A percentile compares a stretch with the other conserved stretches of the same genome.
phyloP scores from a whole-genome alignment of 2,797 vertebrate species.

The Melanotaenia nigrans region DNA sequence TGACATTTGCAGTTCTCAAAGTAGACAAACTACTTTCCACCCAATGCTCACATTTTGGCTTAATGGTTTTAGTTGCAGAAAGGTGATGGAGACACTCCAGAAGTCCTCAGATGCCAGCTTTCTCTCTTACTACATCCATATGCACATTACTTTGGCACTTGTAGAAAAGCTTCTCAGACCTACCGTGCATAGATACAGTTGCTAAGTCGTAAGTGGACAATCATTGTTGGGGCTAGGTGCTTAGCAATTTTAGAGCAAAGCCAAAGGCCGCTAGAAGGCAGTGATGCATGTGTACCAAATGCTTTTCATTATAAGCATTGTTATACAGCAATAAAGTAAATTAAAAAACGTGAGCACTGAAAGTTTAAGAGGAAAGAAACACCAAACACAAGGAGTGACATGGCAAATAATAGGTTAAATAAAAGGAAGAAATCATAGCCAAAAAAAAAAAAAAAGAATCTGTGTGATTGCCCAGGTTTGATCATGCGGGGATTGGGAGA shows the following conservation, averaged over 20 bases:
- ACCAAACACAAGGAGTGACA: constrained; percentile 17
- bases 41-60: background rate
- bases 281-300: constrained; percentile 7
- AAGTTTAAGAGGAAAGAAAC: constrained; percentile 14
- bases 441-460: constrained; percentile 32
- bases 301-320: constrained; percentile 12
- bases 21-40: background rate
- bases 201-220: constrained; percentile 27
- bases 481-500: constrained; percentile 60
- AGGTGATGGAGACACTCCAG: constrained; percentile 4
- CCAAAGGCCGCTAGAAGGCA: constrained; percentile 16
- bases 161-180: constrained; percentile 24
- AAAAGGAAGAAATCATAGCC: constrained; percentile 13
- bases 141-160: constrained; percentile 17
- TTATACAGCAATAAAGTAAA: constrained; percentile 15
- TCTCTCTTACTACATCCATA: background rate
- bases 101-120: constrained; percentile 4
- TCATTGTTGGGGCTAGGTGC: background rate
- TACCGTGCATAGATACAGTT: constrained; percentile 24
- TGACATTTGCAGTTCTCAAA: constrained; percentile 6
- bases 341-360: constrained; percentile 1
- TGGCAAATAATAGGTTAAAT: constrained; percentile 23
- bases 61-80: constrained; percentile 1
- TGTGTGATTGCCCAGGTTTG: constrained; percentile 59
- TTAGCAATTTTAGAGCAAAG: constrained; percentile 24